Percentiles rank a stretch among this genome's conserved stretches.
phyloP scores from a whole-genome alignment of 1,140 invertebrate species.

The Dendroctonus ponderosae region DNA sequence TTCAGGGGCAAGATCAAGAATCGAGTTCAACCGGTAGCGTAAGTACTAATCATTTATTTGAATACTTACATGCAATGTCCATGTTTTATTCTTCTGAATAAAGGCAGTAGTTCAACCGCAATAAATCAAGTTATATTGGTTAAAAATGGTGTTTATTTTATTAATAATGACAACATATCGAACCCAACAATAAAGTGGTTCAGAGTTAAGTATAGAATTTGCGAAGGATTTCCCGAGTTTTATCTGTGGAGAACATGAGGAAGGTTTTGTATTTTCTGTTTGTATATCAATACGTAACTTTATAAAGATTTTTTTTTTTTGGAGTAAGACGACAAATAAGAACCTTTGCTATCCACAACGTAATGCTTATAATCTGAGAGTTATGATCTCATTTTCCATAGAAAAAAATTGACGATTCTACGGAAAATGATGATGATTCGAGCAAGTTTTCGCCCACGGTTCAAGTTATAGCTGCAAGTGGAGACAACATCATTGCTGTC shows the following conservation, averaged over 20 bases:
- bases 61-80: constrained; percentile 26
- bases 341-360: not conserved
- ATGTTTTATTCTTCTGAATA: constrained; percentile 16
- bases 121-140: constrained; percentile 1
- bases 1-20: constrained; percentile 28
- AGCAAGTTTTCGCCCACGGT: constrained; percentile 59
- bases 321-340: too few species aligned
- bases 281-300: too few species aligned
- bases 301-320: too few species aligned
- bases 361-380: constrained; percentile 6
- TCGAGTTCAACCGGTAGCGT: constrained; percentile 19
- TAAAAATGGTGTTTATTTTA: constrained; percentile 3
- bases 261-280: too few species aligned
- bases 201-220: not conserved
- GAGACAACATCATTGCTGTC: constrained; percentile 83
- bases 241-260: too few species aligned
- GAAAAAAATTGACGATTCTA: constrained; percentile 53
- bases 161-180: too few species aligned
- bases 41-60: constrained; percentile 26
- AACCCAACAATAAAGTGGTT: not conserved
- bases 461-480: constrained; percentile 77
- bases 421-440: constrained; percentile 53
- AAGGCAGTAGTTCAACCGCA: not conserved
- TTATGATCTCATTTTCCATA: constrained; percentile 25
- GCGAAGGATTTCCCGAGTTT: too few species aligned